Evolutionary conservation across 2,888 invertebrate genomes (phyloP).

Genomic region (Drosophila trichaetosa): DNA sequence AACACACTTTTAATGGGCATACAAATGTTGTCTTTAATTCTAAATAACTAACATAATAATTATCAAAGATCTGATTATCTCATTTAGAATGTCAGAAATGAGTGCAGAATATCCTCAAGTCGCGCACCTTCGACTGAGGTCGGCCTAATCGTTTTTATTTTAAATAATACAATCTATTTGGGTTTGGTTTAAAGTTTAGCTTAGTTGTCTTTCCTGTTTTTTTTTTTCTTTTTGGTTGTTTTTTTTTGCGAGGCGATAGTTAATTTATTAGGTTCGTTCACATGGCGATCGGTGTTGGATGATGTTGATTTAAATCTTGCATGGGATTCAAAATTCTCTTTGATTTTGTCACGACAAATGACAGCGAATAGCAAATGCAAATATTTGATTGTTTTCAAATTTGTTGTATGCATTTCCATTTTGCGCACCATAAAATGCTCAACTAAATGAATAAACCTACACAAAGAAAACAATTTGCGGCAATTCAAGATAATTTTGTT

Average conservation of each 20-base stretch:
- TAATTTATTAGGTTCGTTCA: neutral
- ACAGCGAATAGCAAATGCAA: constrained; percentile 1
- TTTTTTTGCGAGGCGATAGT: neutral
- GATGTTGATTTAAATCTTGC: neutral
- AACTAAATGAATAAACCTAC: neutral
- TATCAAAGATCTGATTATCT: neutral
- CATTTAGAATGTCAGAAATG: neutral
- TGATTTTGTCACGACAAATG: constrained; percentile 7
- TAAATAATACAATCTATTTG: neutral
- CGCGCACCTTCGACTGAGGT: neutral
- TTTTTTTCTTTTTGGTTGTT: neutral
- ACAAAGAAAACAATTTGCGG: neutral
- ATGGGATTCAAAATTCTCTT: neutral
- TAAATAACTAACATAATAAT: neutral
- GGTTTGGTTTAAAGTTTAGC: neutral
- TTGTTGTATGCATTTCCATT: constrained; percentile 2
- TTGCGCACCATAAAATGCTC: neutral
- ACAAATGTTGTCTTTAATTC: neutral
- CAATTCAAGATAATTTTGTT: neutral
- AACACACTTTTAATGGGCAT: neutral
- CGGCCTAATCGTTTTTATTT: neutral
- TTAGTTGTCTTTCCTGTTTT: constrained; percentile 10
- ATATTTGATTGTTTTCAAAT: neutral
- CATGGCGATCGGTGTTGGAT: neutral
- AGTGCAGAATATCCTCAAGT: neutral